These are phyloP conservation scores for Thunnus albacares DNA, from an alignment of 2,797 vertebrate species.

Conservation along the genomic window DNA sequence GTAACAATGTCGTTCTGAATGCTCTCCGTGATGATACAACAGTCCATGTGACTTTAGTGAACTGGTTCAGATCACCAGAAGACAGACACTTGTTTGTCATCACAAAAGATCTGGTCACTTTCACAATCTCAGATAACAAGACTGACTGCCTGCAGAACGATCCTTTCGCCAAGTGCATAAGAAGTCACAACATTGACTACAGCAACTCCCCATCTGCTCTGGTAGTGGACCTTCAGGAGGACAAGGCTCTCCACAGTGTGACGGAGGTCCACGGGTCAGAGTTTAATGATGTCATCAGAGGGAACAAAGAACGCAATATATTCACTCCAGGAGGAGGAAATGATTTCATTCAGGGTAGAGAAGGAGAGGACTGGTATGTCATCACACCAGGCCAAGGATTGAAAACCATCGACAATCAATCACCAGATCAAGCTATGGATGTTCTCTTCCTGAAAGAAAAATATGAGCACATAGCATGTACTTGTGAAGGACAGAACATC, in stretches of 20 bases:
- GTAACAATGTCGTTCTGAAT: conserved; percentile 2
- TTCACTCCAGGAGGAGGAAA: conserved; percentile 53
- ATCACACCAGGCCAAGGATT: conserved; percentile 61
- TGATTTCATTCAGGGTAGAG: conserved; percentile 60
- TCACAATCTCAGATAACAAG: conserved; percentile 57
- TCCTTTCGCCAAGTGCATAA: conserved; percentile 56
- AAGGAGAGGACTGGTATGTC: conserved; percentile 71
- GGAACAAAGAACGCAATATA: conserved; percentile 60
- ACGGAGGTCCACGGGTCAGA: conserved; percentile 60
- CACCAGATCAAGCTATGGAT: conserved; percentile 59
- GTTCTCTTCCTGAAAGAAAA: conserved; percentile 55
- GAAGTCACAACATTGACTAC: conserved; percentile 61
- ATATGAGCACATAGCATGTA: conserved; percentile 34
- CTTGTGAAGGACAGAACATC: conserved; percentile 43
- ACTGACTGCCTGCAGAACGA: conserved; percentile 16
- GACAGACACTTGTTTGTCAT: conserved; percentile 52
- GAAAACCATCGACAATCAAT: conserved; percentile 70
- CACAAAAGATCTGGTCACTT: conserved; percentile 65
- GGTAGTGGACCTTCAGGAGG: conserved; percentile 48
- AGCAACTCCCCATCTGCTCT: conserved; percentile 37
- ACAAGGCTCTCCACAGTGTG: conserved; percentile 37
- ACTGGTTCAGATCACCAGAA: conserved; percentile 66
- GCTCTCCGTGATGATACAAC: rapidly evolving
- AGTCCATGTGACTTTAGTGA: conserved; percentile 20
- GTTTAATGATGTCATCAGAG: conserved; percentile 51